A percentile compares a stretch with the other conserved stretches of the same genome.
These are phyloP conservation scores for Saiga tatarica DNA, from an alignment of 2,113 vertebrate species.

Conservation along the genomic window DNA sequence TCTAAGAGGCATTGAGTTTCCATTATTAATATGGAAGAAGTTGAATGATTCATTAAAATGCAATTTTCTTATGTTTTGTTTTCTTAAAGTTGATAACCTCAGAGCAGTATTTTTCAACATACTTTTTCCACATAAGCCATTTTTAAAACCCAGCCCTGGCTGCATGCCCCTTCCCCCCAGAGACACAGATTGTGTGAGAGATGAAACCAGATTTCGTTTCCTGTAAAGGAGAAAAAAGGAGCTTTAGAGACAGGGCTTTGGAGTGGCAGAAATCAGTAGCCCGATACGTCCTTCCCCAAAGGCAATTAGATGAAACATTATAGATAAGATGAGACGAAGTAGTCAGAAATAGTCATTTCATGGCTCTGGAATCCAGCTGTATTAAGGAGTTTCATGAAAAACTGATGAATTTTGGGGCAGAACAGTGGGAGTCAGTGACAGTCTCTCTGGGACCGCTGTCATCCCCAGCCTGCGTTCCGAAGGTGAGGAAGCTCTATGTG, in stretches of 20 bases:
- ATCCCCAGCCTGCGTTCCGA: accelerated
- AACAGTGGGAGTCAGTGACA: not conserved
- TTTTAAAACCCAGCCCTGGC: not conserved
- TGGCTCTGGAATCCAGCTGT: not conserved
- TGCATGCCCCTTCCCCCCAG: not conserved
- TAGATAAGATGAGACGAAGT: not conserved
- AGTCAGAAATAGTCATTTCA: not conserved
- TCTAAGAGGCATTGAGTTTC: not conserved
- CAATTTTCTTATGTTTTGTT: not conserved
- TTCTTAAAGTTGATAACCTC: not conserved
- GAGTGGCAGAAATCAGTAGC: not conserved
- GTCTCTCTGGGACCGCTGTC: not conserved
- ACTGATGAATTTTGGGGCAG: not conserved
- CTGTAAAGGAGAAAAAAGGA: not conserved
- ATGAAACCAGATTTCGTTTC: not conserved
- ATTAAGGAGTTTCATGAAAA: not conserved
- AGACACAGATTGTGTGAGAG: not conserved
- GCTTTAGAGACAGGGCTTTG: not conserved
- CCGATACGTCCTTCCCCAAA: not conserved
- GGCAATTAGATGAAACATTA: not conserved
- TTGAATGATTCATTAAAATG: not conserved
- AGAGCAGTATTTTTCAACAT: not conserved
- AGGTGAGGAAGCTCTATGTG: not conserved
- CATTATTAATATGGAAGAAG: not conserved
- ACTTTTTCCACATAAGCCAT: not conserved